These are phyloP conservation scores for Aleiodes alternator DNA, from an alignment of 2,888 invertebrate genomes.

Conservation along the genomic window DNA sequence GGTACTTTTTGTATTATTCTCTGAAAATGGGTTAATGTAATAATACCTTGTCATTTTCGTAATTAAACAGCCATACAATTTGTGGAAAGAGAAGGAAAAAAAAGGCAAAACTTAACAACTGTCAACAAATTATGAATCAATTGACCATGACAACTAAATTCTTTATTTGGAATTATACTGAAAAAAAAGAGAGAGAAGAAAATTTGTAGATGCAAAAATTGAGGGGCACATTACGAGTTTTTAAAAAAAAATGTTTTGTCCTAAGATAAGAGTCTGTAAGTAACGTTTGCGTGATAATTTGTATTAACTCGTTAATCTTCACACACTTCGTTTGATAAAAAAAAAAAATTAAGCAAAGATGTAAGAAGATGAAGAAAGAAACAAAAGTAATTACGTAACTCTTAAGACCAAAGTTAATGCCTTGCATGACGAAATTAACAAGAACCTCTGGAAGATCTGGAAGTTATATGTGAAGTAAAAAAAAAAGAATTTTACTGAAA, in stretches of 20 bases:
- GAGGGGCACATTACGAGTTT: background rate
- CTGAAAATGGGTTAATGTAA: constrained; percentile 17
- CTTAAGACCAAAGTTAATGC: background rate
- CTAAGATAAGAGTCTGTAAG: constrained; percentile 7
- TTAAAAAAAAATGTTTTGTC: background rate
- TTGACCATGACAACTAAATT: constrained; percentile 40
- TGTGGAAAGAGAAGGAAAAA: constrained; percentile 10
- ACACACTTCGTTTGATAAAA: constrained; percentile 16
- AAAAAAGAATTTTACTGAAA: too few relatives aligned
- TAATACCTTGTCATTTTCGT: constrained; percentile 15
- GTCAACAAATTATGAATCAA: constrained; percentile 17
- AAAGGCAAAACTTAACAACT: background rate
- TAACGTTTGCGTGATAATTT: constrained; percentile 13
- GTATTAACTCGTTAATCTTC: constrained; percentile 19
- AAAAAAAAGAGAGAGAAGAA: background rate
- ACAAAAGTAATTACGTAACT: background rate
- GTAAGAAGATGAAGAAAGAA: background rate
- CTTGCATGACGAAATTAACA: constrained; percentile 19
- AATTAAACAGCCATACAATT: background rate
- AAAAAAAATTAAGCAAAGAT: background rate
- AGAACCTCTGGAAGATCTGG: background rate
- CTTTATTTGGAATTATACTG: constrained; percentile 7
- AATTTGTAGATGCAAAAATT: background rate
- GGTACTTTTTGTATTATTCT: constrained; percentile 25
- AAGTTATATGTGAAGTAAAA: background rate